Percentiles rank a stretch among this genome's conserved stretches.
These are phyloP conservation scores for Perognathus longimembris DNA, from an alignment of 2,113 vertebrate species.

Conservation along the genomic window DNA sequence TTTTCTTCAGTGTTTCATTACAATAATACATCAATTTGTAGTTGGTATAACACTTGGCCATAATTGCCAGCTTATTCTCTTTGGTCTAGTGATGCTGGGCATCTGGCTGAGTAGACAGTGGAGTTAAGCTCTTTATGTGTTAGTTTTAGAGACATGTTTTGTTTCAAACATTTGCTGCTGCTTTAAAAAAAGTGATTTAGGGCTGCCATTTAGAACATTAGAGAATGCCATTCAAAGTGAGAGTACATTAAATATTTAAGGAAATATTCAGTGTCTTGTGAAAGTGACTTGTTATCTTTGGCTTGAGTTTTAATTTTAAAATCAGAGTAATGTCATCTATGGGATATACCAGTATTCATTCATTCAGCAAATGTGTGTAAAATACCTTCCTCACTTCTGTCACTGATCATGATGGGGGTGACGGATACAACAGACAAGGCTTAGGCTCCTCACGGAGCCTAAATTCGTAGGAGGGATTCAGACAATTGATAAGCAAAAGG, in stretches of 20 bases:
- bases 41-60: neutral
- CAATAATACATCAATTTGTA: neutral
- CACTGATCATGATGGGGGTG: neutral
- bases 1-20: neutral
- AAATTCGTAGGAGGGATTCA: neutral
- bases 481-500: neutral
- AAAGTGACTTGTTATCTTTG: conserved; percentile 27
- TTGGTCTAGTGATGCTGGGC: neutral
- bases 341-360: neutral
- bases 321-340: neutral
- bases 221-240: neutral
- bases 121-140: conserved; percentile 1
- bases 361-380: neutral
- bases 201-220: conserved; percentile 35
- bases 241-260: conserved; percentile 1
- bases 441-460: neutral
- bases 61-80: neutral
- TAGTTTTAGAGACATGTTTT: conserved; percentile 11
- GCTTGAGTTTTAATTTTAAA: conserved; percentile 37
- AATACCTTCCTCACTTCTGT: neutral
- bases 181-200: neutral
- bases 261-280: conserved; percentile 12
- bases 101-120: neutral
- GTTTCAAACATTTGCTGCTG: conserved; percentile 29
- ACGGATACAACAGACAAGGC: neutral